These are phyloP conservation scores for Geotrupes spiniger DNA, from an alignment of 2,888 invertebrate species.

Conservation along the genomic window DNA sequence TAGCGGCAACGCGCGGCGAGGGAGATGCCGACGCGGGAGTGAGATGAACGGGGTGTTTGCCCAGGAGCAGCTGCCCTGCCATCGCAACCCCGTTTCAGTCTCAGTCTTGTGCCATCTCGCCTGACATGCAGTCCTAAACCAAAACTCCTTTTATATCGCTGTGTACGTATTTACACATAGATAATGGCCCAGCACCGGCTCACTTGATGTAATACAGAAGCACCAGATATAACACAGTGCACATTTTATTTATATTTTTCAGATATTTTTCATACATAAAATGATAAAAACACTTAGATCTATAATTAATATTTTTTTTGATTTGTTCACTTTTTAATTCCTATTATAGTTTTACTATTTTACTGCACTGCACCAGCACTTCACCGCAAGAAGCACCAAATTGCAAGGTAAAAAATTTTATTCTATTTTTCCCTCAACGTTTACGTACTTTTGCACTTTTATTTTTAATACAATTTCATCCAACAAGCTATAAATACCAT, in stretches of 20 bases:
- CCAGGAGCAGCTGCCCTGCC: conserved; percentile 45
- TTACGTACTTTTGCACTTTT: too few species aligned
- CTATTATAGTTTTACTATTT: conserved; percentile 25
- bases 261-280: conserved; percentile 13
- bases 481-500: too few species aligned
- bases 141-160: conserved; percentile 30
- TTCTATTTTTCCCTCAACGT: conserved; percentile 1
- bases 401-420: conserved; percentile 32
- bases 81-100: conserved; percentile 43
- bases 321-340: conserved; percentile 30
- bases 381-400: conserved; percentile 31
- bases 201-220: conserved; percentile 27
- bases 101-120: conserved; percentile 45
- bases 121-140: conserved; percentile 41
- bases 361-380: conserved; percentile 32
- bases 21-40: conserved; percentile 28
- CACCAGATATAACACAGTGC: conserved; percentile 30
- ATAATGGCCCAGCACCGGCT: conserved; percentile 33
- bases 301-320: conserved; percentile 20
- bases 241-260: conserved; percentile 16
- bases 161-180: conserved; percentile 37
- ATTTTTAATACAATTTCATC: too few species aligned
- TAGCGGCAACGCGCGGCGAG: conserved; percentile 24
- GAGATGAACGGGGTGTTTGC: conserved; percentile 38
- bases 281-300: conserved; percentile 20